A percentile compares a stretch with the other conserved stretches of the same genome.
Evolutionary conservation across 2,888 invertebrate species (phyloP).

Genomic region (Parapristionchus giblindavisi): DNA sequence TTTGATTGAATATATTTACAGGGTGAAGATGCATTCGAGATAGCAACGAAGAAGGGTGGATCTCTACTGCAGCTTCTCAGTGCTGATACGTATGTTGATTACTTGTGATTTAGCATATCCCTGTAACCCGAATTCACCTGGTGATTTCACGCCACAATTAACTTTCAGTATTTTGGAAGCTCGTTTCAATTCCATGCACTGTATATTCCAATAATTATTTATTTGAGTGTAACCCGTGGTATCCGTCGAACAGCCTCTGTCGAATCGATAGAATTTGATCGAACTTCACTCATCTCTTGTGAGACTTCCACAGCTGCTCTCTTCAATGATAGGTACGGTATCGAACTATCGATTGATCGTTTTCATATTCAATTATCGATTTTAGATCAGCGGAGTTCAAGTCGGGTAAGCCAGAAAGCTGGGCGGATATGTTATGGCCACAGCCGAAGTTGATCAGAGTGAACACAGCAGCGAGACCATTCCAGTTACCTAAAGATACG

Average conservation of each 20-base stretch:
- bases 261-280: constrained; percentile 55
- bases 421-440: constrained; percentile 76
- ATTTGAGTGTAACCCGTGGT: constrained; percentile 48
- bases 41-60: constrained; percentile 48
- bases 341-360: background rate
- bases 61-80: constrained; percentile 46
- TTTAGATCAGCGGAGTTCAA: constrained; percentile 39
- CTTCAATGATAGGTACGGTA: constrained; percentile 46
- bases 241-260: constrained; percentile 51
- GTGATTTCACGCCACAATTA: too few relatives aligned
- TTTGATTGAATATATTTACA: too few relatives aligned
- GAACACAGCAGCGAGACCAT: constrained; percentile 36
- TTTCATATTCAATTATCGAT: background rate
- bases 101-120: background rate
- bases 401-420: constrained; percentile 69
- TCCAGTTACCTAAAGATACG: constrained; percentile 51
- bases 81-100: constrained; percentile 43
- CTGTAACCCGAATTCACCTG: too few relatives aligned
- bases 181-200: background rate
- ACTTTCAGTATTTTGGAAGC: background rate
- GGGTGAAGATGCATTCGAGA: constrained; percentile 56
- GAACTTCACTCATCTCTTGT: constrained; percentile 54
- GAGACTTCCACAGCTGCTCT: constrained; percentile 51
- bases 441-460: constrained; percentile 74
- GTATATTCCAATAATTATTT: background rate